A percentile compares a stretch with the other conserved stretches of the same genome.
Evolutionary conservation across 2,797 vertebrate genomes (phyloP).

Genomic region (Anniella stebbinsi): DNA sequence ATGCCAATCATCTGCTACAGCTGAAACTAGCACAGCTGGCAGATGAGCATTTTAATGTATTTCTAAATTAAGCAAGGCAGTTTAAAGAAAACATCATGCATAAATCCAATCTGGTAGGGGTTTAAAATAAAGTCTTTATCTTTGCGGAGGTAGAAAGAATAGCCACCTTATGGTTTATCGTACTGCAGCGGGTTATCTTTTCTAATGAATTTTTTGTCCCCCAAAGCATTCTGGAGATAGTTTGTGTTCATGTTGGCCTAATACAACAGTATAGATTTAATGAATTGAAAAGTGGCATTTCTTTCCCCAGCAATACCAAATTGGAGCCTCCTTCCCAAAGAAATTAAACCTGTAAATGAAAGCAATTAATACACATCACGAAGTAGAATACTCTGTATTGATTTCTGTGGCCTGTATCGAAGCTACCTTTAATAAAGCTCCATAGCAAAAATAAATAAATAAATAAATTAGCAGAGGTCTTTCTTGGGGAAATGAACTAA

Average conservation of each 20-base stretch:
- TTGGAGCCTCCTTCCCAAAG: slow-evolving; percentile 53
- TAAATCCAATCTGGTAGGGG: slow-evolving; percentile 76
- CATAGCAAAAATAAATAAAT: slow-evolving; percentile 36
- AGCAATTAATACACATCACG: slow-evolving; percentile 48
- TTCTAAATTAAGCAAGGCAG: slow-evolving; percentile 80
- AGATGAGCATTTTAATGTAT: slow-evolving; percentile 79
- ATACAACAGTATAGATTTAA: slow-evolving; percentile 55
- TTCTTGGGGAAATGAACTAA: slow-evolving; percentile 47
- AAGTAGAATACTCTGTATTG: slow-evolving; percentile 54
- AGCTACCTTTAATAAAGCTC: slow-evolving; percentile 23
- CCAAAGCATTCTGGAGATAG: slow-evolving; percentile 67
- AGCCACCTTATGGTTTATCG: slow-evolving; percentile 77
- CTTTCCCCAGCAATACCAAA: slow-evolving; percentile 50
- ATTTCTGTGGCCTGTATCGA: slow-evolving; percentile 51
- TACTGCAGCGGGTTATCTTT: slow-evolving; percentile 76
- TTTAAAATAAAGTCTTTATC: slow-evolving; percentile 80
- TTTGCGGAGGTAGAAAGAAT: slow-evolving; percentile 71
- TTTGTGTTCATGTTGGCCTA: slow-evolving; percentile 65
- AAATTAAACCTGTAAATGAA: slow-evolving; percentile 68
- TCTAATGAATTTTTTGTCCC: slow-evolving; percentile 72
- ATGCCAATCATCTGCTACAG: slow-evolving; percentile 76
- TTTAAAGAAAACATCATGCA: slow-evolving; percentile 79
- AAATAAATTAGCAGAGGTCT: slow-evolving; percentile 13
- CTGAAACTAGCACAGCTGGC: slow-evolving; percentile 80
- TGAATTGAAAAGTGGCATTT: slow-evolving; percentile 69